These are phyloP conservation scores for Coranthus polyacanthus DNA, from an alignment of 2,797 vertebrate genomes.

Conservation along the genomic window DNA sequence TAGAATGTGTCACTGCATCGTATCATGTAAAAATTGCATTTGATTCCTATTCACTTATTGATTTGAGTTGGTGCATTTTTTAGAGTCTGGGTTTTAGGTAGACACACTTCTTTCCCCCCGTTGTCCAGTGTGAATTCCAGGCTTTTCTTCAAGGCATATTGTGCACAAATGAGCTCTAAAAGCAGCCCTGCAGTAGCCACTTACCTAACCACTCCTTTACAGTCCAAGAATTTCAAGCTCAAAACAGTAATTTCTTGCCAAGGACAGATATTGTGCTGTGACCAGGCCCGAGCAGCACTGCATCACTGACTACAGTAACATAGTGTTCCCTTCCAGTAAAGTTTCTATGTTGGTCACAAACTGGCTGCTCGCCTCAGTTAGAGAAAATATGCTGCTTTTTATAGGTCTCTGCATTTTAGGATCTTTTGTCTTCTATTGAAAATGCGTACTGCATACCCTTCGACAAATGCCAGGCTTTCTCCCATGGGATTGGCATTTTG, in stretches of 20 bases:
- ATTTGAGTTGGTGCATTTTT: constrained; percentile 1
- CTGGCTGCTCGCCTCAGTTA: constrained; percentile 66
- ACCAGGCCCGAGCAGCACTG: constrained; percentile 49
- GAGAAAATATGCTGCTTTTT: constrained; percentile 72
- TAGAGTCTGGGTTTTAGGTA: background rate
- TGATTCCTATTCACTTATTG: too few species aligned
- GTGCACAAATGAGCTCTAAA: constrained; percentile 31
- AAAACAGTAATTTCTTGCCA: constrained; percentile 62
- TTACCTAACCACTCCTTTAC: constrained; percentile 53
- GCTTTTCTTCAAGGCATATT: background rate
- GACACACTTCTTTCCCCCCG: constrained; percentile 21
- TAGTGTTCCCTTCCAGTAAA: constrained; percentile 73
- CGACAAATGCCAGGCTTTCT: constrained; percentile 15
- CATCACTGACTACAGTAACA: constrained; percentile 65
- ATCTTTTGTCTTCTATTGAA: constrained; percentile 66
- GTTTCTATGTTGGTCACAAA: constrained; percentile 78
- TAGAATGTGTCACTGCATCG: too few species aligned
- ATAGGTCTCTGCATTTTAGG: constrained; percentile 65
- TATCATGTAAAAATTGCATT: too few species aligned
- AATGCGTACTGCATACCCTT: constrained; percentile 38
- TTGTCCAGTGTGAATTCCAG: constrained; percentile 20
- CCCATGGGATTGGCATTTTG: constrained; percentile 7
- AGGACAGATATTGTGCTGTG: constrained; percentile 62
- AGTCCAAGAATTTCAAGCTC: constrained; percentile 45
- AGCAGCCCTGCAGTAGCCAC: constrained; percentile 30